Percentiles rank a stretch among this genome's conserved stretches.
These are phyloP conservation scores for Cichlasoma orientale DNA, from an alignment of 2,797 vertebrate genomes.

Conservation along the genomic window DNA sequence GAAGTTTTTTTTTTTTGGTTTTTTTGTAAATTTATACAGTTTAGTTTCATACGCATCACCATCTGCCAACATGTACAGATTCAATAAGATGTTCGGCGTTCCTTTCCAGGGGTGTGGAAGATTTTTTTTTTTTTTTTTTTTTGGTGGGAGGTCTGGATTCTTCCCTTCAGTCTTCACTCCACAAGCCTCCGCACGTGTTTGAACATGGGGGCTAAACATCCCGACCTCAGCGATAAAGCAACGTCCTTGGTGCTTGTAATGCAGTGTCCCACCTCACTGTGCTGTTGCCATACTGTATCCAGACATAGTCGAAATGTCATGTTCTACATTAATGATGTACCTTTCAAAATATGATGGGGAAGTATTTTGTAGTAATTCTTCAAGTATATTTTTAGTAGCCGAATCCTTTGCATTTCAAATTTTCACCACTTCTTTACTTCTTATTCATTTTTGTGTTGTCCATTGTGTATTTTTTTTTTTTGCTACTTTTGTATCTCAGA, in stretches of 20 bases:
- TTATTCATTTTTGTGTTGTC: slow-evolving; percentile 43
- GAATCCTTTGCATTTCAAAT: slow-evolving; percentile 8
- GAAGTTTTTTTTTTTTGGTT: slow-evolving; percentile 36
- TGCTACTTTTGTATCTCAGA: slow-evolving; percentile 83
- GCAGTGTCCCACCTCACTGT: slow-evolving; percentile 68
- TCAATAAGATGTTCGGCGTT: slow-evolving; percentile 38
- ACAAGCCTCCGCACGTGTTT: slow-evolving; percentile 37
- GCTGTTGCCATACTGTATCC: slow-evolving; percentile 53
- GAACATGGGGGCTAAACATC: slow-evolving; percentile 49
- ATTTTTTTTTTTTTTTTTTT: slow-evolving; percentile 4
- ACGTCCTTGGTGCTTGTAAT: slow-evolving; percentile 59
- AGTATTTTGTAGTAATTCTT: slow-evolving; percentile 34
- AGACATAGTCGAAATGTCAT: slow-evolving; percentile 37
- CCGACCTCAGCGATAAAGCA: slow-evolving; percentile 59
- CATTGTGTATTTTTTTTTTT: slow-evolving; percentile 68
- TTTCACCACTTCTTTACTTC: slow-evolving; percentile 3
- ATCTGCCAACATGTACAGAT: slow-evolving; percentile 67
- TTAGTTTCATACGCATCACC: slow-evolving; percentile 66
- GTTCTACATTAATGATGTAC: slow-evolving; percentile 32
- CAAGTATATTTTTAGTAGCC: slow-evolving; percentile 19
- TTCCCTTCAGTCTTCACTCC: slow-evolving; percentile 39
- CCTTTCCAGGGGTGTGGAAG: slow-evolving; percentile 41
- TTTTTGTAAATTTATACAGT: slow-evolving; percentile 60
- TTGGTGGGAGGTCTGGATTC: slow-evolving; percentile 46
- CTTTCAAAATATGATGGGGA: slow-evolving; percentile 13